phyloP scores from a whole-genome alignment of 2,113 vertebrate species.

The Guaruba guarouba region DNA sequence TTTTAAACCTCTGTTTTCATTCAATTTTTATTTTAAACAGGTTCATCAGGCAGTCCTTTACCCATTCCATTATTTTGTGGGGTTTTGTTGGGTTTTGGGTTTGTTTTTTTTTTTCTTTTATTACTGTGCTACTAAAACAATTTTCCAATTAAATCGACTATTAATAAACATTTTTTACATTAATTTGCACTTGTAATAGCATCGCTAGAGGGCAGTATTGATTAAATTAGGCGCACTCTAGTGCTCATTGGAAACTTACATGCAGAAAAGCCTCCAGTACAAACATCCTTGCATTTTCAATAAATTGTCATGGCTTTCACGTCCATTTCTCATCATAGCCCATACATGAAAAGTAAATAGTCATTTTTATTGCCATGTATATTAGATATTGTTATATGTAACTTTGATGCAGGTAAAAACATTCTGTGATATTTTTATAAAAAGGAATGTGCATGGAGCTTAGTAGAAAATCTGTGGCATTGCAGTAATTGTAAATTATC shows the following conservation, averaged over 20 bases:
- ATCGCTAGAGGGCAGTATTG: conserved; percentile 68
- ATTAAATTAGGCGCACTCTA: conserved; percentile 19
- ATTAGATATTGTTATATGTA: not conserved
- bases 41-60: not conserved
- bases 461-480: not conserved
- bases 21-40: not conserved
- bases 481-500: not conserved
- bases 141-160: not conserved
- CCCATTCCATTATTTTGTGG: not conserved
- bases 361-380: not conserved
- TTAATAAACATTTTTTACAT: conserved; percentile 14
- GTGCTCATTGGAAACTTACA: not conserved
- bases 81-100: not conserved
- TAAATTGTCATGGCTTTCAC: not conserved
- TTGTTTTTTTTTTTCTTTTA: not conserved
- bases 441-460: not conserved
- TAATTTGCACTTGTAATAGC: conserved; percentile 1
- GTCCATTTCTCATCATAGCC: not conserved
- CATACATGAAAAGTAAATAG: not conserved
- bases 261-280: not conserved
- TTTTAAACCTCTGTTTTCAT: not conserved
- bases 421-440: not conserved
- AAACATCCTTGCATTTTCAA: not conserved
- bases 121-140: not conserved
- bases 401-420: not conserved